phyloP scores from a whole-genome alignment of 2,888 invertebrate species.

The Stenurella melanura region DNA sequence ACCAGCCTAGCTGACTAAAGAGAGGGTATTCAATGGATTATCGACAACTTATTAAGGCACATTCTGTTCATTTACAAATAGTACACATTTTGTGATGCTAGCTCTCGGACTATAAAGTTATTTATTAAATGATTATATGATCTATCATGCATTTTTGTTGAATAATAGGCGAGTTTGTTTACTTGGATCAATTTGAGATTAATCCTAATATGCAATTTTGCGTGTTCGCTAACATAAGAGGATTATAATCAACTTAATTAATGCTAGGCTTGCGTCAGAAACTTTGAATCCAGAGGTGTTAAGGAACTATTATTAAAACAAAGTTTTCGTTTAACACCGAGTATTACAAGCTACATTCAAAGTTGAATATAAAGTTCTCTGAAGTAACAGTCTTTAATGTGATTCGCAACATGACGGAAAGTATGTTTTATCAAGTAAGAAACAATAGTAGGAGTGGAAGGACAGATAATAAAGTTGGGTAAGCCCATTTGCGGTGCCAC shows the following conservation, averaged over 20 bases:
- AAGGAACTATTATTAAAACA: slow-evolving; percentile 17
- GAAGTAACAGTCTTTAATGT: slow-evolving; percentile 9
- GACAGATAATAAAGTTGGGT: slow-evolving; percentile 43
- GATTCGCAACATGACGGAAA: slow-evolving; percentile 30
- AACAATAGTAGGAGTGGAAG: slow-evolving; percentile 36
- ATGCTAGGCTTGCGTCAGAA: not conserved
- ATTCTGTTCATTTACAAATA: no score
- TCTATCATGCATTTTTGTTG: no score
- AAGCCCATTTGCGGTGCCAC: slow-evolving; percentile 39
- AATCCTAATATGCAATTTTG: not conserved
- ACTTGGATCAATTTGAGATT: not conserved
- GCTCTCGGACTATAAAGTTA: no score
- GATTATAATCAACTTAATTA: slow-evolving; percentile 7
- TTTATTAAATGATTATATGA: no score
- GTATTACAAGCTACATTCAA: slow-evolving; percentile 7
- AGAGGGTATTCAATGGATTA: no score
- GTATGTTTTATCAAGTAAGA: slow-evolving; percentile 36
- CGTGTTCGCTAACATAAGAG: not conserved
- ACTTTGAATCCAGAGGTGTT: slow-evolving; percentile 21
- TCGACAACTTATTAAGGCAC: no score
- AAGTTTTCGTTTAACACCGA: slow-evolving; percentile 14
- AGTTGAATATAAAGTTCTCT: slow-evolving; percentile 13
- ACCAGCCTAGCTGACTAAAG: no score
- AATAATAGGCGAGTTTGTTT: not conserved
- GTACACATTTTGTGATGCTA: no score